phyloP scores from a whole-genome alignment of 2,797 vertebrate species.

The Glyptemys insculpta region DNA sequence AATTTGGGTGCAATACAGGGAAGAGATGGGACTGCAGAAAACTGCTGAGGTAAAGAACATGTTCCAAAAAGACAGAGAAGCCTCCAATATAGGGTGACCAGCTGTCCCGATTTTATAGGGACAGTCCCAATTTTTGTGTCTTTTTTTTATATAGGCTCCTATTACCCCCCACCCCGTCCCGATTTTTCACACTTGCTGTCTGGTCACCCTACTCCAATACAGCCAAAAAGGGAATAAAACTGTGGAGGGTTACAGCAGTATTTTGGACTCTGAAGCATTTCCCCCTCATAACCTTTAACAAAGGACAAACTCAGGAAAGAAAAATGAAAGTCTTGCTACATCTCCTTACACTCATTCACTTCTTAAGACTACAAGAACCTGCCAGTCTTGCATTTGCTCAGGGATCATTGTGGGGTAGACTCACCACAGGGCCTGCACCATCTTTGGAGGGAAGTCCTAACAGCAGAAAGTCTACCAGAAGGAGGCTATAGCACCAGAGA shows the following conservation, averaged over 20 bases:
- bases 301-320: neutral
- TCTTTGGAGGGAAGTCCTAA: neutral
- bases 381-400: neutral
- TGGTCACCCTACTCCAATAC: neutral
- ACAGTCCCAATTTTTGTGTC: no score
- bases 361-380: neutral
- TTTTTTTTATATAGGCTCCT: no score
- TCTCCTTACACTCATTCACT: neutral
- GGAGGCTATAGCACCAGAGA: fast-evolving
- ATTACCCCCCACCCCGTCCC: no score
- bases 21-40: neutral
- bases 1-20: neutral
- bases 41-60: neutral
- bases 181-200: no score
- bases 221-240: neutral
- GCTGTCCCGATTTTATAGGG: no score
- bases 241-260: neutral
- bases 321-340: neutral
- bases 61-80: neutral
- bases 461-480: neutral
- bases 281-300: neutral
- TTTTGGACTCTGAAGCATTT: neutral
- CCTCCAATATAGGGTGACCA: neutral
- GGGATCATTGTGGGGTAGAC: neutral
- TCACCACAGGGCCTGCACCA: neutral